These are phyloP conservation scores for Meleagris gallopavo DNA, from an alignment of 2,113 vertebrate species.

Conservation along the genomic window DNA sequence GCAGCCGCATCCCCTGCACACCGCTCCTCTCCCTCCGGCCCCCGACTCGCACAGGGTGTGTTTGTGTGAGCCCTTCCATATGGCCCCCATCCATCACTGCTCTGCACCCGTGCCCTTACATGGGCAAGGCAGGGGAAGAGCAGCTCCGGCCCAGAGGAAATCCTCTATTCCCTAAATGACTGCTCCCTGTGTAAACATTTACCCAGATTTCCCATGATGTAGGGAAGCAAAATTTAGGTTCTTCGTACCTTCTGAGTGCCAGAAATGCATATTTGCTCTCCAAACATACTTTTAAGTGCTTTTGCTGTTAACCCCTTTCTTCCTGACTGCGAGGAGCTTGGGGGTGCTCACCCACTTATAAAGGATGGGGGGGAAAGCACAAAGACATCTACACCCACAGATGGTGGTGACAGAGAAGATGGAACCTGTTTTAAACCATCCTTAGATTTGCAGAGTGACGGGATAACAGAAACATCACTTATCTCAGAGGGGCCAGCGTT, in stretches of 20 bases:
- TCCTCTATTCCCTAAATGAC: neutral
- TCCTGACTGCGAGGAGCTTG: neutral
- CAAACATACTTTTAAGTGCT: constrained; percentile 1
- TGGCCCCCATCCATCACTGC: neutral
- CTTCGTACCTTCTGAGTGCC: constrained; percentile 30
- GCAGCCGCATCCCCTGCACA: neutral
- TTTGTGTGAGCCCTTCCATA: constrained; percentile 12
- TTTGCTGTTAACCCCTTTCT: constrained; percentile 21
- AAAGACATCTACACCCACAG: neutral
- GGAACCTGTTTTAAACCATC: neutral
- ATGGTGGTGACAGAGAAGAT: accelerated
- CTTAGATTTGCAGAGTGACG: neutral
- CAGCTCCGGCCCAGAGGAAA: neutral
- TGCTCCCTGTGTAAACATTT: neutral
- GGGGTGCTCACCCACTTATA: accelerated
- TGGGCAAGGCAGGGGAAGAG: constrained; percentile 50
- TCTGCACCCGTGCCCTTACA: constrained; percentile 57
- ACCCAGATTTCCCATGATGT: neutral
- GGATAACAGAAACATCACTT: neutral
- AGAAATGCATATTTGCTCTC: constrained; percentile 29
- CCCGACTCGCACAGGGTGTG: neutral
- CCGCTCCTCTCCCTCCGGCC: neutral
- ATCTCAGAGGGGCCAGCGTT: neutral
- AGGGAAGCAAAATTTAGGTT: constrained; percentile 15
- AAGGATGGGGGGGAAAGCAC: neutral